Evolutionary conservation across 1,140 invertebrate species (phyloP).

Genomic region (Portunus trituberculatus): DNA sequence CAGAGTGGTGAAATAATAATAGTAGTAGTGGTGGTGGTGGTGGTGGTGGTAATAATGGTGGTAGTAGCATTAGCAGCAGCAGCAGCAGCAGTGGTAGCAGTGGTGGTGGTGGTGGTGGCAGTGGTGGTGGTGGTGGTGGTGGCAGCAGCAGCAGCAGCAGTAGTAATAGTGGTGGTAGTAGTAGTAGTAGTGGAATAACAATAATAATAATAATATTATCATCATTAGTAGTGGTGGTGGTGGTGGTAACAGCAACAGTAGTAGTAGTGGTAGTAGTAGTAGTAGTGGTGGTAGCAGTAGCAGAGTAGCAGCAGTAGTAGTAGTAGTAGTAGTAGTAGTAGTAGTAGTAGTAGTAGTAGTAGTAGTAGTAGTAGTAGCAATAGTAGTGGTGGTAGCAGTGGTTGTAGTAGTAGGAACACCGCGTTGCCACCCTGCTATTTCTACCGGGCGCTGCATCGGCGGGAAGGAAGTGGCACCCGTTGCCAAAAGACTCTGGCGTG

Average conservation of each 20-base stretch:
- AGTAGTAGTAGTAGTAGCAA: not conserved
- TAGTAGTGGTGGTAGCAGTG: not conserved
- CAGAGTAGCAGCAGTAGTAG: too few relatives aligned
- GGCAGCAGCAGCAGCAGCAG: too few relatives aligned
- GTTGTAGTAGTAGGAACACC: not conserved
- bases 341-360: not conserved
- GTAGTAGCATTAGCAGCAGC: too few relatives aligned
- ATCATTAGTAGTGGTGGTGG: not conserved
- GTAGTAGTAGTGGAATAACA: not conserved
- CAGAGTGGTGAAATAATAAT: too few relatives aligned
- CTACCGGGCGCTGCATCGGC: not conserved
- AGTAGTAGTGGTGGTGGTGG: too few relatives aligned
- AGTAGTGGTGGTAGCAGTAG: not conserved
- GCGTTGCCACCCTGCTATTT: not conserved
- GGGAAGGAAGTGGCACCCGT: not conserved
- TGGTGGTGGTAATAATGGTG: too few relatives aligned
- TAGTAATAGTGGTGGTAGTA: too few relatives aligned
- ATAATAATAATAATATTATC: too few relatives aligned
- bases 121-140: too few relatives aligned
- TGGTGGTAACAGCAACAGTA: not conserved
- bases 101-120: too few relatives aligned
- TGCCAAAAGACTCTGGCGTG: not conserved
- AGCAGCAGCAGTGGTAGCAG: too few relatives aligned
- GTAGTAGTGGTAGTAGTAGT: constrained; percentile 21
- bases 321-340: too few relatives aligned